Conservation (phyloP, 2,797 vertebrate species). For the Gambusia yucatana region DNA sequence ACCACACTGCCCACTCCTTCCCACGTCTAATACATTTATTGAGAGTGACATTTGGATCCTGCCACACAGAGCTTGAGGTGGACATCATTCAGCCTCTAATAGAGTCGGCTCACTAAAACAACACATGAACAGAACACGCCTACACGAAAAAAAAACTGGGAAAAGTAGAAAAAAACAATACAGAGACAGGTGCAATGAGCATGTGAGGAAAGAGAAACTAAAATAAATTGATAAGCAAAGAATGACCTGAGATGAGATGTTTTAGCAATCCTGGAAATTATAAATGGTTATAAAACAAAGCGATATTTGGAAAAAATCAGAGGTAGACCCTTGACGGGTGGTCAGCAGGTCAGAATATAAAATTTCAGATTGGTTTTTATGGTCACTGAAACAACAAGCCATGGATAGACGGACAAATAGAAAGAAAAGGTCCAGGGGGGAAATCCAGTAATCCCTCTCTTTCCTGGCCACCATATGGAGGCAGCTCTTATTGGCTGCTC, state of each 20-base stretch:
- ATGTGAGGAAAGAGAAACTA: neutral
- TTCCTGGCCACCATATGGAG: neutral
- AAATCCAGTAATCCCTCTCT: no score
- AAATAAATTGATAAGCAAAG: neutral
- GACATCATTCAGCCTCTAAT: constrained; percentile 45
- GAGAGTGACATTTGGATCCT: constrained; percentile 56
- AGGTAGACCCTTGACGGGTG: neutral
- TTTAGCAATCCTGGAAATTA: neutral
- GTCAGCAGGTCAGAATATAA: neutral
- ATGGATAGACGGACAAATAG: no score
- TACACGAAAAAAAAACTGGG: neutral
- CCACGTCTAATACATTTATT: constrained; percentile 40
- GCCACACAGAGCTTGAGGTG: constrained; percentile 37
- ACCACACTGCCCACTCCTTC: constrained; percentile 20
- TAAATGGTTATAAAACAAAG: neutral
- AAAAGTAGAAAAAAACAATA: neutral
- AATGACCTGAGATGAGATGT: neutral
- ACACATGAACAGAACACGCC: neutral
- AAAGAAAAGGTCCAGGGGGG: neutral
- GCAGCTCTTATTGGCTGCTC: neutral
- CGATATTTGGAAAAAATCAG: neutral
- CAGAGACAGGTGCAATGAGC: neutral
- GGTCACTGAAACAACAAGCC: neutral
- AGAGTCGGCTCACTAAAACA: constrained; percentile 31
- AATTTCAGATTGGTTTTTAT: neutral